phyloP scores from a whole-genome alignment of 2,888 invertebrate species.

The Cheilosia soror region DNA sequence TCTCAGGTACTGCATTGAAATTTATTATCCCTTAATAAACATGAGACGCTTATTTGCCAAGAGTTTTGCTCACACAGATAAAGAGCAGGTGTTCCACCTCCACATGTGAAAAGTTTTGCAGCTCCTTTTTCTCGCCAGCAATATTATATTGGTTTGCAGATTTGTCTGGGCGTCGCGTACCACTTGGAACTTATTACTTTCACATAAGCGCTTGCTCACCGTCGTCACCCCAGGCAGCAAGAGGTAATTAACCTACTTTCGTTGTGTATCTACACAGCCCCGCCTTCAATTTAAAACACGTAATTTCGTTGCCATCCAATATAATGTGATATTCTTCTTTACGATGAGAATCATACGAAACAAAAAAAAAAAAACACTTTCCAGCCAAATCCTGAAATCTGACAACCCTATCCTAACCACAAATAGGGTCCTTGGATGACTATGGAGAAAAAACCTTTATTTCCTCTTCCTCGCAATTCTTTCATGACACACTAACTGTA shows the following conservation, averaged over 20 bases:
- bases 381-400: constrained; percentile 13
- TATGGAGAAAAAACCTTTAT: constrained; percentile 8
- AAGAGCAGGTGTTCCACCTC: neutral
- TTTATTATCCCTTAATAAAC: neutral
- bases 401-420: constrained; percentile 20
- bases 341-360: constrained; percentile 38
- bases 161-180: constrained; percentile 32
- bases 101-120: neutral
- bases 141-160: constrained; percentile 38
- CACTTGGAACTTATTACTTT: constrained; percentile 54
- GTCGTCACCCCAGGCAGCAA: neutral
- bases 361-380: constrained; percentile 11
- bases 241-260: constrained; percentile 61
- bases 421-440: neutral
- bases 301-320: constrained; percentile 64
- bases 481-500: constrained; percentile 21
- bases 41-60: constrained; percentile 21
- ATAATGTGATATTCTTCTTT: constrained; percentile 54
- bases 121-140: neutral
- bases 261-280: neutral
- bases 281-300: constrained; percentile 55
- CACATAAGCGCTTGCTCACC: constrained; percentile 34
- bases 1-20: neutral
- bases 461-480: constrained; percentile 17
- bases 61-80: constrained; percentile 31